Percentiles rank a stretch among this genome's conserved stretches.
Evolutionary conservation across 2,888 invertebrate genomes (phyloP).

Genomic region (Tetanocera ferruginea): DNA sequence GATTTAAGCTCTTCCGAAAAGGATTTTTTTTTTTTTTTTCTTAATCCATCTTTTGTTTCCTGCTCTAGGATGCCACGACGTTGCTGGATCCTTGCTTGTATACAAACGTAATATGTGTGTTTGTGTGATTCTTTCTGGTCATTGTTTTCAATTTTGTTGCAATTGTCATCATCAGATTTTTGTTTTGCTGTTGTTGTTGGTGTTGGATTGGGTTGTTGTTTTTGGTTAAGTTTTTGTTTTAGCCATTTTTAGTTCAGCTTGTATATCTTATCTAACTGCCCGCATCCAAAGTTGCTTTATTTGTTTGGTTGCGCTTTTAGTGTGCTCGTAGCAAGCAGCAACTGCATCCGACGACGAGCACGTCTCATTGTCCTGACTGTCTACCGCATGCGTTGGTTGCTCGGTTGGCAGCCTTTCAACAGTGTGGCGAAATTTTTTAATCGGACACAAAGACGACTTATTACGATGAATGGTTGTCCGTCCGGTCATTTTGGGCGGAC

Average conservation of each 20-base stretch:
- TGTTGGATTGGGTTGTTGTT: background rate
- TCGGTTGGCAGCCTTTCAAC: conserved; percentile 21
- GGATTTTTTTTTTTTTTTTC: background rate
- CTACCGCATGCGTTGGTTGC: conserved; percentile 53
- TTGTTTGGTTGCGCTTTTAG: conserved; percentile 1
- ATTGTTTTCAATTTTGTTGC: conserved; percentile 38
- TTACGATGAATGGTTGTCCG: conserved; percentile 41
- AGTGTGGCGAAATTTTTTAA: conserved; percentile 41
- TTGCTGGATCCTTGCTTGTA: background rate
- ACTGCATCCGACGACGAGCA: background rate
- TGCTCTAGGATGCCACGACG: background rate
- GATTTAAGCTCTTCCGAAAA: conserved; percentile 13
- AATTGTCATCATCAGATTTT: conserved; percentile 20
- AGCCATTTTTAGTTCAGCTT: background rate
- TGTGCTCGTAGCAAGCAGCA: background rate
- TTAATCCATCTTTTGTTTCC: background rate
- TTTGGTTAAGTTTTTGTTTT: background rate
- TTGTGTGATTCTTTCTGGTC: conserved; percentile 10
- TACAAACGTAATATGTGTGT: background rate
- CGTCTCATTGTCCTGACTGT: background rate
- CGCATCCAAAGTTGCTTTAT: conserved; percentile 6
- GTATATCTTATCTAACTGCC: conserved; percentile 33
- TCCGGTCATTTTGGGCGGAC: background rate
- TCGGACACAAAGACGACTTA: conserved; percentile 45
- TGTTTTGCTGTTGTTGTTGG: background rate